A percentile compares a stretch with the other conserved stretches of the same genome.
Evolutionary conservation across 2,113 vertebrate genomes (phyloP).

Genomic region (Notothenia rossii): DNA sequence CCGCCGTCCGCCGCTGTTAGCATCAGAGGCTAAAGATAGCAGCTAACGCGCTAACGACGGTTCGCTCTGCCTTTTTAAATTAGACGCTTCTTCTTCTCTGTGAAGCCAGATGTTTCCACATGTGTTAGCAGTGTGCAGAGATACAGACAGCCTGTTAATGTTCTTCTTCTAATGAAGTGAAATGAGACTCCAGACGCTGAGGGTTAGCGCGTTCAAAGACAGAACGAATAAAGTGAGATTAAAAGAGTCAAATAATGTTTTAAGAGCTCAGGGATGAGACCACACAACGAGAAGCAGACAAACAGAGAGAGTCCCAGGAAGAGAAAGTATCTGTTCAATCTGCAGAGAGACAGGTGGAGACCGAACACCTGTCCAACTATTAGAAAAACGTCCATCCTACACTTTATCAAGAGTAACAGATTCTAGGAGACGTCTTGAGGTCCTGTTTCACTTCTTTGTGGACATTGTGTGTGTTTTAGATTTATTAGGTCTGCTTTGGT

Average conservation of each 20-base stretch:
- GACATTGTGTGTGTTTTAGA: too few relatives aligned
- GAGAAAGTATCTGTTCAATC: too few relatives aligned
- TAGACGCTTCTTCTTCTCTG: slow-evolving; percentile 45
- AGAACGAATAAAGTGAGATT: neutral
- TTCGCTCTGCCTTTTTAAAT: neutral
- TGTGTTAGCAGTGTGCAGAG: slow-evolving; percentile 54
- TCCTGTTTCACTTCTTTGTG: too few relatives aligned
- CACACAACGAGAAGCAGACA: neutral
- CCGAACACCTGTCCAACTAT: too few relatives aligned
- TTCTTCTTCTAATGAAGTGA: slow-evolving; percentile 34
- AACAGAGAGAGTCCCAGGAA: too few relatives aligned
- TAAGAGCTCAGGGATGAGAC: neutral
- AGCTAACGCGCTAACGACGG: slow-evolving; percentile 32
- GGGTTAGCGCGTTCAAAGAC: neutral
- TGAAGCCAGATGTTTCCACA: slow-evolving; percentile 65
- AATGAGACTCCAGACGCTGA: slow-evolving; percentile 27
- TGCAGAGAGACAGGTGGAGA: too few relatives aligned
- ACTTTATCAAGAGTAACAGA: too few relatives aligned
- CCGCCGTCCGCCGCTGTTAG: slow-evolving; percentile 36
- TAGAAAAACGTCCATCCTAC: too few relatives aligned
- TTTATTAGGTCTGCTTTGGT: too few relatives aligned
- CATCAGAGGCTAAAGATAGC: slow-evolving; percentile 54
- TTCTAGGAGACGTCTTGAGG: too few relatives aligned
- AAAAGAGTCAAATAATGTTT: neutral
- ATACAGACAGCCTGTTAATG: slow-evolving; percentile 49